Evolutionary conservation across 64 coral and sea anemone species (phyloP).

Genomic region (Exaiptasia diaphana): DNA sequence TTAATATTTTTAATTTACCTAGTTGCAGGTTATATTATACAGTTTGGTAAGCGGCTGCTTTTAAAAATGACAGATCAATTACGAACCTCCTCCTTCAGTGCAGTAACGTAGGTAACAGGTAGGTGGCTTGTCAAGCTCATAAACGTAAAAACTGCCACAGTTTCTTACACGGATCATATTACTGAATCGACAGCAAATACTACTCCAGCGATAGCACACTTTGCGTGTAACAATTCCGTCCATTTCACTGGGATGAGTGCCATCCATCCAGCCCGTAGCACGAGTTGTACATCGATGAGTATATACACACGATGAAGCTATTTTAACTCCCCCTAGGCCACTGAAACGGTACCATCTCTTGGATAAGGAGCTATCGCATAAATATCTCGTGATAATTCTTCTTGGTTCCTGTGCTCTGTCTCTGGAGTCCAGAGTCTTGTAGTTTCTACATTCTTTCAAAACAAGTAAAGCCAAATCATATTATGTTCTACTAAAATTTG

Average conservation of each 20-base stretch:
- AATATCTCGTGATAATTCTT: neutral
- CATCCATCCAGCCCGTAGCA: slow-evolving; percentile 2
- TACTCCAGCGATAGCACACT: neutral
- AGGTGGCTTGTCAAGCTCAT: neutral
- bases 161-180: neutral
- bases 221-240: slow-evolving; percentile 4
- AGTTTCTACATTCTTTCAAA: neutral
- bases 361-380: neutral
- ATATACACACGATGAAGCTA: neutral
- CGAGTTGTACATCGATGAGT: neutral
- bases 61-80: too few species aligned
- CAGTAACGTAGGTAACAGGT: too few species aligned
- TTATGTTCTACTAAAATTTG: too few species aligned
- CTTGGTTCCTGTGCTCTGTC: neutral
- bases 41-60: too few species aligned
- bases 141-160: slow-evolving; percentile 14
- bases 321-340: neutral
- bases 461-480: too few species aligned
- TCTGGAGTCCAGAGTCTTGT: neutral
- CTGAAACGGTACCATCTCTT: neutral
- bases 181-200: neutral
- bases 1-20: too few species aligned
- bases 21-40: too few species aligned
- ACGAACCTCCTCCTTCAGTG: too few species aligned
- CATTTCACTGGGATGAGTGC: neutral